Evolutionary conservation across 2,797 vertebrate genomes (phyloP).

Genomic region (Mormyrops boulengeri): DNA sequence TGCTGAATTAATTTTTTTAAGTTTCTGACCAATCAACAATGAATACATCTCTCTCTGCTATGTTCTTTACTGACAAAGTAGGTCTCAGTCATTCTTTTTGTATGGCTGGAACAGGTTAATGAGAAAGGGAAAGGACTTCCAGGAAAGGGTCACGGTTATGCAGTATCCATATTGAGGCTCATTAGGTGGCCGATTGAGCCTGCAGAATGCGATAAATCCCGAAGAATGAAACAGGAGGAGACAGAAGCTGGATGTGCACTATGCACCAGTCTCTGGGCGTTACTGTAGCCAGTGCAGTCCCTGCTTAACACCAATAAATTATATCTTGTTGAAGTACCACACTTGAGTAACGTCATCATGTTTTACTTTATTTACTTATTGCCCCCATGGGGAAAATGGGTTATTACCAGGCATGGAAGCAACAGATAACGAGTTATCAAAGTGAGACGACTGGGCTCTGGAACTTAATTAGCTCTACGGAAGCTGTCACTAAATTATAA

Average conservation of each 20-base stretch:
- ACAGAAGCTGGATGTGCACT: neutral
- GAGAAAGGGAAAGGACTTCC: neutral
- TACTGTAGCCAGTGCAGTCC: neutral
- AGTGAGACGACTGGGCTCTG: neutral
- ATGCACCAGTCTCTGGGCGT: no score
- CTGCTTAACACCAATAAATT: neutral
- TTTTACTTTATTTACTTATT: conserved; percentile 5
- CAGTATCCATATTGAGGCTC: neutral
- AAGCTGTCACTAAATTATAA: neutral
- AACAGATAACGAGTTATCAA: neutral
- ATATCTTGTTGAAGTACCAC: neutral
- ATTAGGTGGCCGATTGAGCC: neutral
- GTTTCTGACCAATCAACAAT: neutral
- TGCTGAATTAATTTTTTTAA: neutral
- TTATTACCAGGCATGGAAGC: neutral
- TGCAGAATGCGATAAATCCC: neutral
- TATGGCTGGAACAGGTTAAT: neutral
- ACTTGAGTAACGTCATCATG: neutral
- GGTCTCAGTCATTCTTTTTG: neutral
- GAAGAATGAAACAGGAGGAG: neutral
- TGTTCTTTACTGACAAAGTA: conserved; percentile 7
- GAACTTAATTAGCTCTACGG: neutral
- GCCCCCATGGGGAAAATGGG: neutral
- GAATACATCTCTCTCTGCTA: neutral
- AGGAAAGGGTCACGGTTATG: neutral